phyloP scores from a whole-genome alignment of 2,113 vertebrate genomes.

The Nesogale talazaci region DNA sequence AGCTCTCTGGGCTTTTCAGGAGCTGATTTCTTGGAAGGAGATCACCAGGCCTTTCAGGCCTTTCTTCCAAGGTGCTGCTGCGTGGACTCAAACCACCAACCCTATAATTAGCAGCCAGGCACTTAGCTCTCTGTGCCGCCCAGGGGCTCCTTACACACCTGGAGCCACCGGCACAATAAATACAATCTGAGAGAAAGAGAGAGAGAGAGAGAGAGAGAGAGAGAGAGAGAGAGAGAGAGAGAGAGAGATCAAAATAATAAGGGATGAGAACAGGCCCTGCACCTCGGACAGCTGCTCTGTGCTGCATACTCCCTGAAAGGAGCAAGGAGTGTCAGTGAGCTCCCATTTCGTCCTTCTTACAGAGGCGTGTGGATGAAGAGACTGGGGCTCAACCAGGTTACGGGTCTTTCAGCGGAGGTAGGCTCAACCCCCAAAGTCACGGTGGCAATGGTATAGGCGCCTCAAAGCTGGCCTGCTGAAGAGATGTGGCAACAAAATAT shows the following conservation, averaged over 20 bases:
- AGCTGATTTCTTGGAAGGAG: not conserved
- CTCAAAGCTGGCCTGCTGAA: not conserved
- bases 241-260: not conserved
- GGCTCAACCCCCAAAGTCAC: not conserved
- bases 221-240: too few species aligned
- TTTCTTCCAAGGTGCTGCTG: not conserved
- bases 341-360: not conserved
- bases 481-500: too few species aligned
- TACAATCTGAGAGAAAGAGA: not conserved
- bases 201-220: not conserved
- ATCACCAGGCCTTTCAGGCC: not conserved
- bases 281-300: not conserved
- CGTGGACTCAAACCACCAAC: not conserved
- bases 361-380: not conserved
- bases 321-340: not conserved
- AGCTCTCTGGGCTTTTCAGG: not conserved
- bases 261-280: accelerated
- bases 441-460: not conserved
- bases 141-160: not conserved
- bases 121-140: not conserved
- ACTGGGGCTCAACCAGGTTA: not conserved
- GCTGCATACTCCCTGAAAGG: not conserved
- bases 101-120: not conserved
- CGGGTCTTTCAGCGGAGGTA: not conserved
- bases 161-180: not conserved